phyloP scores from a whole-genome alignment of 2,113 vertebrate species.

The Phrynosoma platyrhinos region DNA sequence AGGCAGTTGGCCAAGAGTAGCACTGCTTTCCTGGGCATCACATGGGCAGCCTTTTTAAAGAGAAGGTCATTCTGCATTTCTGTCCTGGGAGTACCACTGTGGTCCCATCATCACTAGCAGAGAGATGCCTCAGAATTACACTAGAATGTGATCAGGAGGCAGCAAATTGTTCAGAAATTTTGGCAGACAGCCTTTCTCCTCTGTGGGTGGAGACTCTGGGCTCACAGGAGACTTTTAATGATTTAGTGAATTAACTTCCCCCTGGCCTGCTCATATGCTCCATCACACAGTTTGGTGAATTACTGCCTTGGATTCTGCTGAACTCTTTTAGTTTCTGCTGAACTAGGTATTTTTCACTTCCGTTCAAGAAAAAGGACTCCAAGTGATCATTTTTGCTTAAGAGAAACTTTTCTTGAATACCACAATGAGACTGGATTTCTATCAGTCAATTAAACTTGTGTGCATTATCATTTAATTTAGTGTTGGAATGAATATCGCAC shows the following conservation, averaged over 20 bases:
- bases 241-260: constrained; percentile 17
- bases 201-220: not conserved
- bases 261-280: not conserved
- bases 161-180: not conserved
- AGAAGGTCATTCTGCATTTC: not conserved
- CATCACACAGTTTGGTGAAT: not conserved
- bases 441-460: not conserved
- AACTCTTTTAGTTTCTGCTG: not conserved
- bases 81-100: not conserved
- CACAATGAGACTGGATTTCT: not conserved
- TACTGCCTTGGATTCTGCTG: not conserved
- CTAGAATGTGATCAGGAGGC: not conserved
- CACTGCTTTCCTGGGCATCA: not conserved
- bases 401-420: not conserved
- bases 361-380: not conserved
- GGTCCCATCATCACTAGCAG: not conserved
- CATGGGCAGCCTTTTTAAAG: not conserved
- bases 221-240: not conserved
- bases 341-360: not conserved
- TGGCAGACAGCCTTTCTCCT: not conserved
- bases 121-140: not conserved
- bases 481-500: not conserved
- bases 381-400: not conserved
- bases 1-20: too few relatives aligned
- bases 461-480: not conserved